Conservation (phyloP, 2,888 invertebrate species). For the Cephus pygmeus region DNA sequence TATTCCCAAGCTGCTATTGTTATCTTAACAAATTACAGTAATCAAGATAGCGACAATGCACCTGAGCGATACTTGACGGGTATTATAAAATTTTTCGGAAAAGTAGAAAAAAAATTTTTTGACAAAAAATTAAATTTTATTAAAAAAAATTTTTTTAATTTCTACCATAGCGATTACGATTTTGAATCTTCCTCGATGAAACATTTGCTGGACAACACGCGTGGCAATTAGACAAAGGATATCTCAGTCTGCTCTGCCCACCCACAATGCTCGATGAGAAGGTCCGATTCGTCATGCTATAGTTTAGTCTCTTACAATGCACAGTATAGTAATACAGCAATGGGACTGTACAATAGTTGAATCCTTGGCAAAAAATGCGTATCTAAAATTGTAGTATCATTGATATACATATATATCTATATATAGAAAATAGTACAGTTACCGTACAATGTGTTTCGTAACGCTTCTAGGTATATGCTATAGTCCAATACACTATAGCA, state of each 20-base stretch:
- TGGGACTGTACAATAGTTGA: neutral
- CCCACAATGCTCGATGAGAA: slow-evolving; percentile 7
- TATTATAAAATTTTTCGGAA: neutral
- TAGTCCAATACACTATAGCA: neutral
- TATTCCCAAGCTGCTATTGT: neutral
- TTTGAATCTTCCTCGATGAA: neutral
- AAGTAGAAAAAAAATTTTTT: neutral
- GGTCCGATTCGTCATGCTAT: neutral
- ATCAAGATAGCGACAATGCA: too few species aligned
- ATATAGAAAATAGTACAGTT: neutral
- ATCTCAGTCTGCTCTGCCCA: slow-evolving; percentile 19
- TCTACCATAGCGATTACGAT: neutral
- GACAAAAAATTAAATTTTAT: neutral
- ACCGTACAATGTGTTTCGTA: neutral
- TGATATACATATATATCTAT: neutral
- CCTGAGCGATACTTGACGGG: too few species aligned
- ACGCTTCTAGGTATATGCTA: neutral
- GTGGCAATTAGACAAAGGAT: slow-evolving; percentile 19
- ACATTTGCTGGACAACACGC: neutral
- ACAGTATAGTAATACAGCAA: neutral
- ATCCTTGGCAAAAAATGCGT: neutral
- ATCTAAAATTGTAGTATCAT: neutral
- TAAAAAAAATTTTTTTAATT: too few species aligned
- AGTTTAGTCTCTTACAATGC: neutral
- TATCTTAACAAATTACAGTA: neutral